Percentiles rank a stretch among this genome's conserved stretches.
Evolutionary conservation across 2,888 invertebrate species (phyloP).

Genomic region (Archips crataeganus): DNA sequence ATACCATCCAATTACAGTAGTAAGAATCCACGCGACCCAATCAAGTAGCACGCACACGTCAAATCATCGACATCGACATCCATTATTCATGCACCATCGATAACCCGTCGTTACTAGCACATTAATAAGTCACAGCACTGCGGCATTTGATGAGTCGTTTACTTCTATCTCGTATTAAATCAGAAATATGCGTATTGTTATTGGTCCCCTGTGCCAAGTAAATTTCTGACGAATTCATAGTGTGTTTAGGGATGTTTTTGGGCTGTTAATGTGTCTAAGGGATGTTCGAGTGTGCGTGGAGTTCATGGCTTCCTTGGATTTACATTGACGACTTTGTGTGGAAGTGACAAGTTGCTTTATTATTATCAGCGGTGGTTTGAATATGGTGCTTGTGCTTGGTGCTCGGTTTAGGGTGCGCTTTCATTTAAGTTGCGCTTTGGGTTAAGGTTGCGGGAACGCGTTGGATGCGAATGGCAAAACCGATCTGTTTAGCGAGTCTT

Average conservation of each 20-base stretch:
- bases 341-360: conserved; percentile 24
- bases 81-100: conserved; percentile 55
- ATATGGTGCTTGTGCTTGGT: background rate
- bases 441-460: no score
- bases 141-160: conserved; percentile 41
- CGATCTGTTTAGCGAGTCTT: no score
- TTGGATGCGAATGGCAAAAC: no score
- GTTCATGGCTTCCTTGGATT: background rate
- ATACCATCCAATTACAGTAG: conserved; percentile 45
- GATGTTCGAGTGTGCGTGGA: background rate
- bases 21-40: conserved; percentile 50
- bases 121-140: conserved; percentile 52
- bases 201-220: background rate
- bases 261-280: background rate
- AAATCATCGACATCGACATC: conserved; percentile 47
- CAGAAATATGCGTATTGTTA: conserved; percentile 34
- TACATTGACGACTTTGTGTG: conserved; percentile 28
- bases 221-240: background rate
- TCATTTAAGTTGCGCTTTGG: background rate
- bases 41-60: conserved; percentile 38
- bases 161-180: conserved; percentile 34
- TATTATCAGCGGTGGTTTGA: conserved; percentile 15
- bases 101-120: conserved; percentile 46
- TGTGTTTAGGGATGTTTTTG: background rate
- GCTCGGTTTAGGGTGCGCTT: background rate